Percentiles rank a stretch among this genome's conserved stretches.
phyloP scores from a whole-genome alignment of 2,888 invertebrate genomes.

The Caenorhabditis afra region DNA sequence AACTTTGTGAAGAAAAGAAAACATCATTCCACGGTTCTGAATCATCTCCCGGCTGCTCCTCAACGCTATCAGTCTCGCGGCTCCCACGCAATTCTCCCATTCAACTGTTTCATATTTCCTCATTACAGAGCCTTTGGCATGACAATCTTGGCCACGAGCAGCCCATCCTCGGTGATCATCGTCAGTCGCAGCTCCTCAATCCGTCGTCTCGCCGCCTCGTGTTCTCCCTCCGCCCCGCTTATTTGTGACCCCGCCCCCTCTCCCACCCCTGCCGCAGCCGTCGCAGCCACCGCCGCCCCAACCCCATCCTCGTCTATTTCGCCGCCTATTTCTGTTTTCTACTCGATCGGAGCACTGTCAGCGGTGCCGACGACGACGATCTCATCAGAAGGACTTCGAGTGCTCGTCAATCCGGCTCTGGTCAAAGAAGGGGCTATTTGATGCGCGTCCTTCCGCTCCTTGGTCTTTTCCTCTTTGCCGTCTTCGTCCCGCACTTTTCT shows the following conservation, averaged over 20 bases:
- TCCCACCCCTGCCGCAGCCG: constrained; percentile 16
- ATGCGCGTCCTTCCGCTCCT: constrained; percentile 13
- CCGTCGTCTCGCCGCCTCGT: constrained; percentile 45
- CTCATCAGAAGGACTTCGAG: neutral
- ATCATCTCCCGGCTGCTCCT: constrained; percentile 17
- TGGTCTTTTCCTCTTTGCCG: neutral
- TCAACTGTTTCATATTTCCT: neutral
- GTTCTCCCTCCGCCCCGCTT: constrained; percentile 33
- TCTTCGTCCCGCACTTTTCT: neutral
- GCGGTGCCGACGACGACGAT: constrained; percentile 30
- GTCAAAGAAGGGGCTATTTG: constrained; percentile 45
- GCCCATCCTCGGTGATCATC: constrained; percentile 29
- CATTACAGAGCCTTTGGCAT: constrained; percentile 50
- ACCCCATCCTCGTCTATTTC: constrained; percentile 7
- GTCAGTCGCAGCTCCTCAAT: constrained; percentile 43
- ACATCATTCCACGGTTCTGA: constrained; percentile 24
- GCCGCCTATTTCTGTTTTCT: constrained; percentile 27
- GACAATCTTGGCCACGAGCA: constrained; percentile 28
- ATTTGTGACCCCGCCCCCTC: constrained; percentile 43
- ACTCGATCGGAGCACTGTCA: constrained; percentile 45
- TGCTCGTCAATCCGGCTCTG: constrained; percentile 45
- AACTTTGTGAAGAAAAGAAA: constrained; percentile 2
- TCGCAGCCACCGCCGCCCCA: constrained; percentile 14
- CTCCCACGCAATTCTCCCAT: constrained; percentile 23
- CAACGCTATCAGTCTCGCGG: constrained; percentile 12